phyloP scores from a whole-genome alignment of 1,140 invertebrate species.

The Hyphantria cunea region DNA sequence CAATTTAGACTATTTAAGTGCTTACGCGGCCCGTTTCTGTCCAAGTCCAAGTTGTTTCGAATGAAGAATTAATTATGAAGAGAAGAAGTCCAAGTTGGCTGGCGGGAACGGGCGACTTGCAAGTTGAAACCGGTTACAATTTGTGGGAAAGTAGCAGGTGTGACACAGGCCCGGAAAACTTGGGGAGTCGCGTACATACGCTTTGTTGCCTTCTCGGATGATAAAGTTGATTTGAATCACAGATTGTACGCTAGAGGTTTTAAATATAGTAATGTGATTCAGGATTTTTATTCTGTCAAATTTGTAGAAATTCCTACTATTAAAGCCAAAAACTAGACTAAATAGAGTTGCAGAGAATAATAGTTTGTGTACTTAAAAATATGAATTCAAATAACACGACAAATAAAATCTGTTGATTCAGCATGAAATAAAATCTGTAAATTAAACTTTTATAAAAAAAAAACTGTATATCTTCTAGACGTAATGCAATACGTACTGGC shows the following conservation, averaged over 20 bases:
- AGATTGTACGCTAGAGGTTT: constrained; percentile 60
- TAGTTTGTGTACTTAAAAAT: too few relatives aligned
- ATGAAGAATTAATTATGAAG: constrained; percentile 82
- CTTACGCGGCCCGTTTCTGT: constrained; percentile 68
- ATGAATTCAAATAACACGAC: too few relatives aligned
- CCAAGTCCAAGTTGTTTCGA: constrained; percentile 72
- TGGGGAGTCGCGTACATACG: constrained; percentile 62
- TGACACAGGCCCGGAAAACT: constrained; percentile 61
- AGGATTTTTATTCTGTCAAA: neutral
- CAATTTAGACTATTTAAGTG: constrained; percentile 79
- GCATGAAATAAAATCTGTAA: too few relatives aligned
- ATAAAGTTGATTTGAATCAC: constrained; percentile 79
- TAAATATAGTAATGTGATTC: constrained; percentile 28
- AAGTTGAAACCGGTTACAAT: constrained; percentile 72
- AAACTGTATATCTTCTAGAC: too few relatives aligned
- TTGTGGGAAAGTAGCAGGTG: constrained; percentile 78
- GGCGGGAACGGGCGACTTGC: constrained; percentile 57
- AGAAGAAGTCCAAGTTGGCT: constrained; percentile 68
- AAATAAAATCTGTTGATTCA: too few relatives aligned
- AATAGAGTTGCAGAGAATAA: too few relatives aligned
- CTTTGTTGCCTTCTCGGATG: constrained; percentile 75
- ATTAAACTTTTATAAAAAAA: too few relatives aligned
- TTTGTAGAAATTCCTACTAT: too few relatives aligned
- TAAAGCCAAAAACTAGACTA: too few relatives aligned
- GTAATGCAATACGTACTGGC: too few relatives aligned